Evolutionary conservation across 23 tunicate genomes (phyloP), one percentile per base, ranked within the genome.

Genomic region (Halocynthia roretzi): DNA sequence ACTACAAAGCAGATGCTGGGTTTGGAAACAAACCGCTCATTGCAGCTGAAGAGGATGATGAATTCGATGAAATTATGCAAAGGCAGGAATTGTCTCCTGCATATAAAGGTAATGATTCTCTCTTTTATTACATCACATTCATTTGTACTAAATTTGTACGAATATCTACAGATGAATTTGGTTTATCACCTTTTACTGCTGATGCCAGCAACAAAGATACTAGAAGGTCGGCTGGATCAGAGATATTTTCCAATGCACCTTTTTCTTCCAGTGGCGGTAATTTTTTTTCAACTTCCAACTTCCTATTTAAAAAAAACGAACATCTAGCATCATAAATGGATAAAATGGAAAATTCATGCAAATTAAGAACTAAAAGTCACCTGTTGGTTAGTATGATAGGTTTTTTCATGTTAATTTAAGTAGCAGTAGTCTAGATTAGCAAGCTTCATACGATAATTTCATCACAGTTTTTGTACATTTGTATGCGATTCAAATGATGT

Each of bases 231-330:
- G 21, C 55, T 63, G 96, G 88, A 7, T 89, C 96, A 22, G 96
- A 83, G 61, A 82, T 89, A 21, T 89, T 89, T 69, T 54, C 84
- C 17, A 83, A 89, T 53, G 96, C 96, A 7, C 96, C 96, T 6
- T 89, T 89, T 62, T 10, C n/a, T n/a, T 31, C 44, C 63, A 54
- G 18, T 6, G 20, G 56, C 4, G 44, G 44, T 31, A 31, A 31
- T 0, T 31, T 31, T 31, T 31, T 31, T 31, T 31, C 1, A 31
- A 31, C 44, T 31, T 31, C 4, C 44, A 78, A n/a, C 44, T 31
- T 31, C 4, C 44, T n/a, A n/a, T n/a, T n/a, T n/a, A n/a, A n/a
- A 63, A 71, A 40, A 61, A 72, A 64, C 14, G 56, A 50, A 53
- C 9, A 73, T 8, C 71, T 67, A 67, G 14, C 71, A 11, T 18